phyloP scores from a whole-genome alignment of 2,113 vertebrate genomes.

The Etheostoma spectabile region DNA sequence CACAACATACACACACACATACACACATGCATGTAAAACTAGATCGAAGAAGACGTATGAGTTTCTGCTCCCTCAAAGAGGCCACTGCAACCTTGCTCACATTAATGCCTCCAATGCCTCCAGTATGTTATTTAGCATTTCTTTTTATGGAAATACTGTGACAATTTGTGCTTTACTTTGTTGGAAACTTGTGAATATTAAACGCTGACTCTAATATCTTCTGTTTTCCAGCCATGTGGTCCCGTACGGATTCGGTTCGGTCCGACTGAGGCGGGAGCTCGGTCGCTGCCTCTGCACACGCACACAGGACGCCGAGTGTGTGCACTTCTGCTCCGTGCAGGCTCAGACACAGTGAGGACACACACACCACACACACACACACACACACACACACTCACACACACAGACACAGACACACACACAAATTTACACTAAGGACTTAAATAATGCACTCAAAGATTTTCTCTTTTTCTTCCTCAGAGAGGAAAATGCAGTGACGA shows the following conservation, averaged over 20 bases:
- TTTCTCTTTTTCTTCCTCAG: slow-evolving; percentile 18
- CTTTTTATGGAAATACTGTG: no score
- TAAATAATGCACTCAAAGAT: background rate
- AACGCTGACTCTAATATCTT: background rate
- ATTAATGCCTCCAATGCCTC: no score
- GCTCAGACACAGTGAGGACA: slow-evolving; percentile 53
- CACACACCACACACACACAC: slow-evolving; percentile 6
- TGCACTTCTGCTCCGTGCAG: slow-evolving; percentile 69
- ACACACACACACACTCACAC: slow-evolving; percentile 13
- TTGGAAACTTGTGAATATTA: background rate
- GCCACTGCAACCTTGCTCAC: no score
- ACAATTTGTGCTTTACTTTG: no score
- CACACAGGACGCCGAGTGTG: slow-evolving; percentile 64
- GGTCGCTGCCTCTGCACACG: slow-evolving; percentile 72
- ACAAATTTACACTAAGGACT: background rate
- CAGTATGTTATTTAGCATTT: no score
- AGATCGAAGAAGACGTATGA: no score
- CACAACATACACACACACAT: no score
- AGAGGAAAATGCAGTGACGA: background rate
- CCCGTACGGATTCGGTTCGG: slow-evolving; percentile 79
- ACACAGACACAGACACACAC: background rate
- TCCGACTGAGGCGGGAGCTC: slow-evolving; percentile 69
- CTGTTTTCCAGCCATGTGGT: slow-evolving; percentile 74
- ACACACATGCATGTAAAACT: no score
- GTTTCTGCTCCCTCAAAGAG: no score